Percentiles rank a stretch among this genome's conserved stretches.
phyloP scores from a whole-genome alignment of 2,113 vertebrate species.

The Gobiocypris rarus region DNA sequence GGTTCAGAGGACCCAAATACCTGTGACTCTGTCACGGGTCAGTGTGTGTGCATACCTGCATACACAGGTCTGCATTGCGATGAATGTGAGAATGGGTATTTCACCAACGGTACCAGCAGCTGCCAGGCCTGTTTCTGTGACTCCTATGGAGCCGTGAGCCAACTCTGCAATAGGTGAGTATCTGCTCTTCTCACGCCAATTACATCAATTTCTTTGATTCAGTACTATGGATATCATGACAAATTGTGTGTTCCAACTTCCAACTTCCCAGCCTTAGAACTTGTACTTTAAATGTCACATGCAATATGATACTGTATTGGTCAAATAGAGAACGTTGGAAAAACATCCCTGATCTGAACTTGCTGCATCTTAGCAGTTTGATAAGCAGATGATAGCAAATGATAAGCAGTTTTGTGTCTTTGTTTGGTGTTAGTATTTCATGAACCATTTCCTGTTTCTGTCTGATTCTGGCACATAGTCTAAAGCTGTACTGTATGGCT shows the following conservation, averaged over 20 bases:
- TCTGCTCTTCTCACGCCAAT: neutral
- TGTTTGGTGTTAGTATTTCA: neutral
- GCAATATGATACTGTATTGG: neutral
- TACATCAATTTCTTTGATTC: neutral
- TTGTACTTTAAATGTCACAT: neutral
- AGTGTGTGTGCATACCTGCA: constrained; percentile 71
- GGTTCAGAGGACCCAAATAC: constrained; percentile 68
- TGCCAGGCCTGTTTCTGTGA: constrained; percentile 77
- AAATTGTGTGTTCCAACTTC: neutral
- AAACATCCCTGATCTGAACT: neutral
- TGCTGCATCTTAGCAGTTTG: neutral
- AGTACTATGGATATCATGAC: neutral
- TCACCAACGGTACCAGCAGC: constrained; percentile 74
- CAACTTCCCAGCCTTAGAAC: neutral
- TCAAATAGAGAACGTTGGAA: neutral
- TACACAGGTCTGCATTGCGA: constrained; percentile 74
- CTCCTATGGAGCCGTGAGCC: constrained; percentile 70
- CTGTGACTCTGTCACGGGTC: constrained; percentile 71
- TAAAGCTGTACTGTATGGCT: neutral
- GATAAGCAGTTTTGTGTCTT: neutral
- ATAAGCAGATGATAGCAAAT: no score
- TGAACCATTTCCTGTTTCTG: neutral
- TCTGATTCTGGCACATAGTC: neutral
- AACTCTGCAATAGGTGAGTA: constrained; percentile 76
- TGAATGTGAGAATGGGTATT: constrained; percentile 73